A percentile compares a stretch with the other conserved stretches of the same genome.
Evolutionary conservation across 2,113 vertebrate species (phyloP).

Genomic region (Callaeas wilsoni): DNA sequence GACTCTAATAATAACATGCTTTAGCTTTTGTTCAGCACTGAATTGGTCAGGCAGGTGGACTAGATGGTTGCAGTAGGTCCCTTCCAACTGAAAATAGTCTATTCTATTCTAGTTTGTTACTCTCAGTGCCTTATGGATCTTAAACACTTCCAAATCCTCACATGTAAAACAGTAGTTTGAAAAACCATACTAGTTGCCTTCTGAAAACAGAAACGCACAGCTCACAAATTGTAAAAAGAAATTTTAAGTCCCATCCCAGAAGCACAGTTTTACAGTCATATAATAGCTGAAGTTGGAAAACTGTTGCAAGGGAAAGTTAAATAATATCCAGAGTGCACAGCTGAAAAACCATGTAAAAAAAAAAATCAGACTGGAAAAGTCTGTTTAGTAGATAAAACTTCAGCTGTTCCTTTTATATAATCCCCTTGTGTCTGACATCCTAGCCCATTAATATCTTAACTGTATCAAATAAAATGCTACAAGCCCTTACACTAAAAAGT

Average conservation of each 20-base stretch:
- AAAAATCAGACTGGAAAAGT: not conserved
- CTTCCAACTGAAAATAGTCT: not conserved
- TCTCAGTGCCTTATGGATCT: not conserved
- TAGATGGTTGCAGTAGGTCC: not conserved
- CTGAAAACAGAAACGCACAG: not conserved
- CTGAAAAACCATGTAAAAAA: not conserved
- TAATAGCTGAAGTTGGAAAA: not conserved
- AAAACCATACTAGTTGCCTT: not conserved
- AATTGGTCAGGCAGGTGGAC: not conserved
- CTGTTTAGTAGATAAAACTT: not conserved
- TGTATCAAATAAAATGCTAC: not conserved
- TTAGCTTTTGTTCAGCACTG: not conserved
- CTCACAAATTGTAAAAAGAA: not conserved
- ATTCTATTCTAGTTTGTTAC: not conserved
- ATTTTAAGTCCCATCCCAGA: not conserved
- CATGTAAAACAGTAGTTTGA: not conserved
- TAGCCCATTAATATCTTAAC: not conserved
- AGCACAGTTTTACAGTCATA: not conserved
- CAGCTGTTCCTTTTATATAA: not conserved
- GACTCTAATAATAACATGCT: not conserved
- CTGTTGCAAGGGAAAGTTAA: not conserved
- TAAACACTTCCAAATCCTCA: not conserved
- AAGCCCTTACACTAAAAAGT: not conserved
- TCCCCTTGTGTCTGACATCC: not conserved
- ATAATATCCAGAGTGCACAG: not conserved